Conservation (phyloP, 2,797 vertebrate species). For the Alfaro cultratus region DNA sequence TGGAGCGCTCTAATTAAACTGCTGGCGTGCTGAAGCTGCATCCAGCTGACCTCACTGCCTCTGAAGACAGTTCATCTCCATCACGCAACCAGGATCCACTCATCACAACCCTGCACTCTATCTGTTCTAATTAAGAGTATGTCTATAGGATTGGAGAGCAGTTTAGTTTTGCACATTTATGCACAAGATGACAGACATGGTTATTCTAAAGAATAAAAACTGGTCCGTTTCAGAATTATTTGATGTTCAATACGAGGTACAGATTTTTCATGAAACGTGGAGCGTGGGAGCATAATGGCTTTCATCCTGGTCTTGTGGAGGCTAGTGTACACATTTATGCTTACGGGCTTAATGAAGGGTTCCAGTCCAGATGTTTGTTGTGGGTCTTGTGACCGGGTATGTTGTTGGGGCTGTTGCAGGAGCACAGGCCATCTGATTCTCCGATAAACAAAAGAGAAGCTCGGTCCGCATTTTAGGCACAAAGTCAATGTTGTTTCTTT, state of each 20-base stretch:
- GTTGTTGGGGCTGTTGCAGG: neutral
- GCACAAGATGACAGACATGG: neutral
- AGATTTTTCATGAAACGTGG: neutral
- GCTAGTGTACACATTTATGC: neutral
- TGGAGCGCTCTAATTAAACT: constrained; percentile 67
- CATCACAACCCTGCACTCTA: constrained; percentile 44
- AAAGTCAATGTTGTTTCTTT: neutral
- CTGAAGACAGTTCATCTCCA: constrained; percentile 52
- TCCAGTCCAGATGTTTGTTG: neutral
- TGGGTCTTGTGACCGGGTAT: neutral
- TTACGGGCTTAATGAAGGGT: neutral
- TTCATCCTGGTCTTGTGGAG: neutral
- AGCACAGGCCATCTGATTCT: neutral
- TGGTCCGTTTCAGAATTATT: neutral
- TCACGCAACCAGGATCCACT: constrained; percentile 51
- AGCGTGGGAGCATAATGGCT: neutral
- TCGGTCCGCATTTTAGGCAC: neutral
- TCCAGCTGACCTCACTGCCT: constrained; percentile 53
- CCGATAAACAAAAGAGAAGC: neutral
- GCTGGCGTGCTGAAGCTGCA: constrained; percentile 49
- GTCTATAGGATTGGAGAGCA: constrained; percentile 2
- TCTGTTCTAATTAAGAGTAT: constrained; percentile 39
- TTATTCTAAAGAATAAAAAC: neutral
- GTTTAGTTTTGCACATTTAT: constrained; percentile 18
- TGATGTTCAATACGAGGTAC: neutral